These are phyloP conservation scores for Halcyon senegalensis DNA, from an alignment of 2,113 vertebrate species.

Conservation along the genomic window DNA sequence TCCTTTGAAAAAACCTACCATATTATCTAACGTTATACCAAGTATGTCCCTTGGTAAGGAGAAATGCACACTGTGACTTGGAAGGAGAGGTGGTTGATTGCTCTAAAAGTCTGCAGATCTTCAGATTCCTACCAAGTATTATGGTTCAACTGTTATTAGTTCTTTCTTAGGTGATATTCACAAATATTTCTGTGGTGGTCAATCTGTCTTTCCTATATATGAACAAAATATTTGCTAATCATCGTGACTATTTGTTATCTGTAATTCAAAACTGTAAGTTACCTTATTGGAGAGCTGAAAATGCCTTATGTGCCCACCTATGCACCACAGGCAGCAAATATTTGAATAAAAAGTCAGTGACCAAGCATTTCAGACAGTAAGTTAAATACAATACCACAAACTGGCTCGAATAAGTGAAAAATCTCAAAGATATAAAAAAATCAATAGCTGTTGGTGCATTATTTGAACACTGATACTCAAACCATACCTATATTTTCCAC, in stretches of 20 bases:
- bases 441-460: neutral
- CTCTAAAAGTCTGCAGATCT: neutral
- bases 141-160: neutral
- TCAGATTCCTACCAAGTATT: neutral
- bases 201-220: neutral
- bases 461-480: neutral
- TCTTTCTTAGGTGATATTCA: neutral
- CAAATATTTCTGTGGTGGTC: neutral
- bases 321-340: neutral
- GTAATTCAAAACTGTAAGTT: neutral
- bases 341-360: neutral
- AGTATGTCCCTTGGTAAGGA: neutral
- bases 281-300: neutral
- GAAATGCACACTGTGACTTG: neutral
- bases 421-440: neutral
- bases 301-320: neutral
- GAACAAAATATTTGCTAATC: neutral
- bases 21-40: neutral
- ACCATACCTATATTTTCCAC: neutral
- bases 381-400: neutral
- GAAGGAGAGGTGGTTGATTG: neutral
- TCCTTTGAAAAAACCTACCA: neutral
- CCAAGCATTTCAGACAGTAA: neutral
- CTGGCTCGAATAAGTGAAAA: neutral
- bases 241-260: neutral